Evolutionary conservation across 2,888 invertebrate species (phyloP), one percentile per base, ranked within the genome.

Genomic region (Parthenolecanium corni): DNA sequence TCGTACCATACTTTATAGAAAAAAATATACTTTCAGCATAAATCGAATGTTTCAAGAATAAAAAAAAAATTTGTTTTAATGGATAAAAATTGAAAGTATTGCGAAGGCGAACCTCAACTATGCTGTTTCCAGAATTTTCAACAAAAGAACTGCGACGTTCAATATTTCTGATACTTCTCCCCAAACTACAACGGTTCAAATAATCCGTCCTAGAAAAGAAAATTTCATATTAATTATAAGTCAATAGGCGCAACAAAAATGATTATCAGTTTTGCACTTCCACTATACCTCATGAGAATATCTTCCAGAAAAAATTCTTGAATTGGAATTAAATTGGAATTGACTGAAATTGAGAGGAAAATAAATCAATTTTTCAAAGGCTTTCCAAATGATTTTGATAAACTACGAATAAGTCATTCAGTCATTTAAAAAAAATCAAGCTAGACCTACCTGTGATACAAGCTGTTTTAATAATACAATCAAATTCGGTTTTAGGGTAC

Each of bases 231-330:
- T 44, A 44, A 44, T 4, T 44, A 44, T n/a, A 38, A 38, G 3
- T 44, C 4, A 44, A 44, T 44, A n/a, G 4, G 16, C 14, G 18
- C n/a, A 44, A 44, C 38, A 11, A 38, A 38, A 38, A 38, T 11
- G 14, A 11, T 11, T 9, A 31, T 31, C 9, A 31, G 4, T 31
- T 31, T 31, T 31, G n/a, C n/a, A 31, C 4, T 31, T 31, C 9
- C 20, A 38, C 16, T 3, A 52, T 52, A 58, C 57, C 57, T 58
- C 57, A 47, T 47, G 1, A 58, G 21, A 31, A 58, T 58, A 47
- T 58, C 57, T 36, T 58, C 57, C 20, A 58, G 21, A 11, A 58
- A 58, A 58, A 58, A 58, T 44, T 58, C 57, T 58, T 47, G 46
- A 24, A 58, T 58, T 4, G 47, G 57, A 18, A 58, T 47, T 9